Conservation (phyloP, 2,888 invertebrate species). For the Stenolophus ochropezus region DNA sequence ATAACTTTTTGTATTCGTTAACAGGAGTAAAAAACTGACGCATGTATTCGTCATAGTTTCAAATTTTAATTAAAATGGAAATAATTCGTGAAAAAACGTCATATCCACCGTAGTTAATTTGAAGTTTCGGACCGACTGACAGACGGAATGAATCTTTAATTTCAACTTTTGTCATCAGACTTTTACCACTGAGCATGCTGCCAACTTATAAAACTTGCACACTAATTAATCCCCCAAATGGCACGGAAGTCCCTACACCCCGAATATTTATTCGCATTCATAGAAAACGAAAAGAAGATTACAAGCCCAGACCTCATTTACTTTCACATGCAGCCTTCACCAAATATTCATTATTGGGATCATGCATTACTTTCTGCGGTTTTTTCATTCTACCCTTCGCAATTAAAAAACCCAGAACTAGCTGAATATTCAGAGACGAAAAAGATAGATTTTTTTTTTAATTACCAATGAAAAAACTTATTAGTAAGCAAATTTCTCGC, state of each 20-base stretch:
- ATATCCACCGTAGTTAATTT: conserved; percentile 36
- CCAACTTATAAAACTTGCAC: conserved; percentile 57
- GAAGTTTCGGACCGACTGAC: conserved; percentile 8
- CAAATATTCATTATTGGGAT: not conserved
- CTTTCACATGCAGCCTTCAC: not conserved
- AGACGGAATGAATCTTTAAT: conserved; percentile 53
- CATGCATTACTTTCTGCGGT: too few relatives aligned
- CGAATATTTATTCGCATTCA: conserved; percentile 18
- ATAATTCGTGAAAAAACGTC: conserved; percentile 35
- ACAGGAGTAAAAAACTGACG: conserved; percentile 25
- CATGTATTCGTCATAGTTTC: conserved; percentile 35
- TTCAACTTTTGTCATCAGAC: conserved; percentile 54
- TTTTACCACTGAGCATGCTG: conserved; percentile 39
- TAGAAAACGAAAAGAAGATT: conserved; percentile 1
- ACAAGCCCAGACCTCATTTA: not conserved
- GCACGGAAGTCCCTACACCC: conserved; percentile 14
- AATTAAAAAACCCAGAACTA: too few relatives aligned
- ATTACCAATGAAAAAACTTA: too few relatives aligned
- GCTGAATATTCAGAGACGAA: too few relatives aligned
- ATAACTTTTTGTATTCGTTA: conserved; percentile 41
- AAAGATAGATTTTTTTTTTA: too few relatives aligned
- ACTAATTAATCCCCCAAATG: conserved; percentile 48
- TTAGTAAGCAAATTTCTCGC: too few relatives aligned
- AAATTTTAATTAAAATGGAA: conserved; percentile 54
- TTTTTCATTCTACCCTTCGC: too few relatives aligned